phyloP scores from a whole-genome alignment of 2,797 vertebrate species.

The Myripristis murdjan region DNA sequence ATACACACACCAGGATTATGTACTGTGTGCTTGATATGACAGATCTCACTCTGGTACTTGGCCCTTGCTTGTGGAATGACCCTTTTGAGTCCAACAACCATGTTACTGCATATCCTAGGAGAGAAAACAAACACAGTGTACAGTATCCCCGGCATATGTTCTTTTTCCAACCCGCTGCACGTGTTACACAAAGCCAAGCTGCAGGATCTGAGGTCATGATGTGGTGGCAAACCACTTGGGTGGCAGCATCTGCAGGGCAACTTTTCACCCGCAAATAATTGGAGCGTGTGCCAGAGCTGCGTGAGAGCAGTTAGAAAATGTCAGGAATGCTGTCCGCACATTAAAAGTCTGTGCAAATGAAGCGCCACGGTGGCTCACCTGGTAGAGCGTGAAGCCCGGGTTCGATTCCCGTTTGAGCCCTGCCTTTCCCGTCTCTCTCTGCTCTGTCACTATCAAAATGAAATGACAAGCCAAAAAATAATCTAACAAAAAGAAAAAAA shows the following conservation, averaged over 20 bases:
- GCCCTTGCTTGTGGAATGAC: slow-evolving; percentile 1
- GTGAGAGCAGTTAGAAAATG: slow-evolving; percentile 24
- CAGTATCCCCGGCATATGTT: slow-evolving; percentile 42
- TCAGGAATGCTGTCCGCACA: slow-evolving; percentile 10
- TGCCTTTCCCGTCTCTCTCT: no score
- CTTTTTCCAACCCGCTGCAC: slow-evolving; percentile 39
- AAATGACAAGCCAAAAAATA: no score
- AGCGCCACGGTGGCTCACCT: no score
- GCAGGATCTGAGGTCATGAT: slow-evolving; percentile 33
- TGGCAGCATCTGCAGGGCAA: slow-evolving; percentile 50
- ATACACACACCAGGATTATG: slow-evolving; percentile 5
- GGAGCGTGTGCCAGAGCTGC: slow-evolving; percentile 17
- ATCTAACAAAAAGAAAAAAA: no score
- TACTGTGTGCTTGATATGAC: slow-evolving; percentile 13
- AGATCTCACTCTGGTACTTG: slow-evolving; percentile 4
- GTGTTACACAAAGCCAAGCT: slow-evolving; percentile 58
- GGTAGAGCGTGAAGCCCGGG: no score
- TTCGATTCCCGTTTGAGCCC: no score
- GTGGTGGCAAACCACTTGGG: slow-evolving; percentile 52
- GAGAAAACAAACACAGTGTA: slow-evolving; percentile 15
- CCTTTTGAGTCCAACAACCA: slow-evolving; percentile 11
- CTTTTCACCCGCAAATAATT: slow-evolving; percentile 58
- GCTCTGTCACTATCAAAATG: no score
- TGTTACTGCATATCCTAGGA: slow-evolving; percentile 9
- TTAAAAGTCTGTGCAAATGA: no score